These are phyloP conservation scores for Ginglymostoma cirratum DNA, from an alignment of 2,113 vertebrate species.

Conservation along the genomic window DNA sequence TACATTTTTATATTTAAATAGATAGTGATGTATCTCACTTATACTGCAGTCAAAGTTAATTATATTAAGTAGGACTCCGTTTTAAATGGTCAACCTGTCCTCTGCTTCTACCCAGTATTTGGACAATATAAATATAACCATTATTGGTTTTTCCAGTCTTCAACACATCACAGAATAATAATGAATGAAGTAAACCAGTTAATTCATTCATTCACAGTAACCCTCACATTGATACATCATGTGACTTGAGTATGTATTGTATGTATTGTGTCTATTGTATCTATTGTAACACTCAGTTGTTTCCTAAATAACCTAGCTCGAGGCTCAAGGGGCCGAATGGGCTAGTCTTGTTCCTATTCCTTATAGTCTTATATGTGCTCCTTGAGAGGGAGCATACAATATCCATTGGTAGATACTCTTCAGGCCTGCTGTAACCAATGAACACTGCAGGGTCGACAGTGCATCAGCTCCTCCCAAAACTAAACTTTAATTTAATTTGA, in stretches of 20 bases:
- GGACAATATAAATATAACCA: not conserved
- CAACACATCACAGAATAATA: not conserved
- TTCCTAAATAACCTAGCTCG: not conserved
- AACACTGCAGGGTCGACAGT: too few species aligned
- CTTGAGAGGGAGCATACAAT: too few species aligned
- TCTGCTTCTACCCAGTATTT: too few species aligned
- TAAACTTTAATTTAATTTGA: too few species aligned
- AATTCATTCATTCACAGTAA: not conserved
- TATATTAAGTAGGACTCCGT: not conserved
- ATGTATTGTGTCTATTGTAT: too few species aligned
- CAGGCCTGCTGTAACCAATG: too few species aligned
- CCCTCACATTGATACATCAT: not conserved
- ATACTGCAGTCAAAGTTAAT: not conserved
- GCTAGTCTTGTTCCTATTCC: too few species aligned
- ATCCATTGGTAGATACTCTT: too few species aligned
- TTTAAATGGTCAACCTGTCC: not conserved
- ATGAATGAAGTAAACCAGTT: not conserved
- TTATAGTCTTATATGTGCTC: too few species aligned
- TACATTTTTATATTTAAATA: not conserved
- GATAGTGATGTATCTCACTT: not conserved
- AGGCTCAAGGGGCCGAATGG: too few species aligned
- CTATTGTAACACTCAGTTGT: not conserved
- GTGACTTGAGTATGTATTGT: too few species aligned
- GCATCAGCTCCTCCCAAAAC: too few species aligned
- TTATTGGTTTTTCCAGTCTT: not conserved